These are phyloP conservation scores for Semotilus atromaculatus DNA, from an alignment of 2,797 vertebrate species.

Conservation along the genomic window DNA sequence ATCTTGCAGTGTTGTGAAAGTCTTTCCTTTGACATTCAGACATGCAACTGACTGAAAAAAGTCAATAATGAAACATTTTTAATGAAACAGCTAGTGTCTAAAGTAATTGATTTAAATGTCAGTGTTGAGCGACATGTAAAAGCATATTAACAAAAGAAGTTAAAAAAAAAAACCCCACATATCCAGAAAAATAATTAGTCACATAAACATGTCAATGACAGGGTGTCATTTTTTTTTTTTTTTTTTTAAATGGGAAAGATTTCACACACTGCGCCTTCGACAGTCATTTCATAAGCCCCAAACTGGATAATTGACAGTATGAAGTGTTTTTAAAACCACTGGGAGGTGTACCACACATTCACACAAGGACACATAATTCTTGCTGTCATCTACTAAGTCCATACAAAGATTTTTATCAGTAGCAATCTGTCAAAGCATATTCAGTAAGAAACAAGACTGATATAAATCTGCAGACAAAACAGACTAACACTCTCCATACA, in stretches of 20 bases:
- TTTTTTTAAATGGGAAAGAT: slow-evolving; percentile 1
- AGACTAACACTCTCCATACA: neutral
- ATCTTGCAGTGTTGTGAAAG: neutral
- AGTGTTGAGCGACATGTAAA: neutral
- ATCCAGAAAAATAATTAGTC: neutral
- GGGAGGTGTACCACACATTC: slow-evolving; percentile 35
- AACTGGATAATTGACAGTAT: slow-evolving; percentile 39
- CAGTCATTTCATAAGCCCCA: slow-evolving; percentile 20
- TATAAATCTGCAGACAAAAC: slow-evolving; percentile 8
- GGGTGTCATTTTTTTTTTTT: neutral
- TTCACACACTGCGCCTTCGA: neutral
- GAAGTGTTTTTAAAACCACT: slow-evolving; percentile 35
- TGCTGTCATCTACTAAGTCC: slow-evolving; percentile 35
- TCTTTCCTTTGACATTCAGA: neutral
- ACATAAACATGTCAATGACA: slow-evolving; percentile 22
- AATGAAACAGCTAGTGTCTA: neutral
- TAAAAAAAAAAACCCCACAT: neutral
- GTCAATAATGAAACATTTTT: neutral
- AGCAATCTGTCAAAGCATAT: slow-evolving; percentile 23
- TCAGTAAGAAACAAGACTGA: slow-evolving; percentile 11
- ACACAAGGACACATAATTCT: slow-evolving; percentile 33
- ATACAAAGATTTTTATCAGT: slow-evolving; percentile 30
- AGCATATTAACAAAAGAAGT: slow-evolving; percentile 5
- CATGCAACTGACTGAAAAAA: neutral
- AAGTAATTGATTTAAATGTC: slow-evolving; percentile 19